These are phyloP conservation scores for Erpornis zantholeuca DNA, from an alignment of 2,113 vertebrate species.

Conservation along the genomic window DNA sequence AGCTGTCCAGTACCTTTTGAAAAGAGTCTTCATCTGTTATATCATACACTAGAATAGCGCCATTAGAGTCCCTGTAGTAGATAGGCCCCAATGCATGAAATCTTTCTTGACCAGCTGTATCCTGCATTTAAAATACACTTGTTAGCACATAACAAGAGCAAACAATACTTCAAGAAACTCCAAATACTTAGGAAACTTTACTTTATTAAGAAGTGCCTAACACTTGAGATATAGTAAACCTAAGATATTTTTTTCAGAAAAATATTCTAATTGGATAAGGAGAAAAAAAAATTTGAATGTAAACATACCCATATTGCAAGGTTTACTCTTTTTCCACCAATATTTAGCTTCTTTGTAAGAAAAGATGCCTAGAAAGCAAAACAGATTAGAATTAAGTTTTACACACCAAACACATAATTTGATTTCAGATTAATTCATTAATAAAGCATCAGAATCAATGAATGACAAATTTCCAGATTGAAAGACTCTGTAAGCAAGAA, in stretches of 20 bases:
- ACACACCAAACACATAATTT: neutral
- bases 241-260: neutral
- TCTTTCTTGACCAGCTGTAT: constrained; percentile 97
- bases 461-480: neutral
- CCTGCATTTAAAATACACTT: constrained; percentile 73
- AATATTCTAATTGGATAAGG: neutral
- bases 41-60: constrained; percentile 96
- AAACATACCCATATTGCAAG: constrained; percentile 91
- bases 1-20: constrained; percentile 84
- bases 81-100: constrained; percentile 97
- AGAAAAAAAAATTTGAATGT: neutral
- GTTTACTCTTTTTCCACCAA: constrained; percentile 96
- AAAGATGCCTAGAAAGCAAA: constrained; percentile 89
- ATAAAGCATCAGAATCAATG: neutral
- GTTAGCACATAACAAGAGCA: neutral
- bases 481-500: neutral
- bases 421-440: neutral
- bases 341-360: constrained; percentile 98
- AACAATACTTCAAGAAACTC: neutral
- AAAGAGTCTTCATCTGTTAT: constrained; percentile 99
- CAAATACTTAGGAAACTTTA: neutral
- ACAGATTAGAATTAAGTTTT: neutral
- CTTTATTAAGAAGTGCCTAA: neutral
- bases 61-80: constrained; percentile 99
- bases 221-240: neutral